These are phyloP conservation scores for Peromyscus polionotus DNA, from an alignment of 2,113 vertebrate species.

Conservation along the genomic window DNA sequence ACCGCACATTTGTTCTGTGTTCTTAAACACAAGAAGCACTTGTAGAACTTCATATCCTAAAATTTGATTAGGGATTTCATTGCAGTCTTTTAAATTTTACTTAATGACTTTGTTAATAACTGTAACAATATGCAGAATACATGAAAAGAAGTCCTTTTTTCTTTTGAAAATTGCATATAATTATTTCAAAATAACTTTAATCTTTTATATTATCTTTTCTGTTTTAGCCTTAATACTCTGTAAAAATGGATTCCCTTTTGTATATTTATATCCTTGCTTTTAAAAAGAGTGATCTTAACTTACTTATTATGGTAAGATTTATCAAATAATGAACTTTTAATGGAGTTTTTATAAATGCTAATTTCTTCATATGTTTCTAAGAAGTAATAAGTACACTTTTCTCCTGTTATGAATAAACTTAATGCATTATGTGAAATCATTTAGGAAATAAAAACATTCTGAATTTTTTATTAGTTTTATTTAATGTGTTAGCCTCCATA, in stretches of 20 bases:
- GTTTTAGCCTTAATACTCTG: not conserved
- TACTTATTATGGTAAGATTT: slow-evolving; percentile 58
- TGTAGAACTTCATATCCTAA: slow-evolving; percentile 33
- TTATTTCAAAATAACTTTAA: slow-evolving; percentile 61
- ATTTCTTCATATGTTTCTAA: slow-evolving; percentile 55
- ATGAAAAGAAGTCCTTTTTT: slow-evolving; percentile 36
- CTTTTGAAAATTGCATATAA: slow-evolving; percentile 56
- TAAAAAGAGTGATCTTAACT: slow-evolving; percentile 31
- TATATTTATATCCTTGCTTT: slow-evolving; percentile 26
- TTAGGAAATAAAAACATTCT: slow-evolving; percentile 50
- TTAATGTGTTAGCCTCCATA: slow-evolving; percentile 9
- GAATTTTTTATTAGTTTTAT: not conserved
- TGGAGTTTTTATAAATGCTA: slow-evolving; percentile 42
- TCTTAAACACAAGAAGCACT: slow-evolving; percentile 22
- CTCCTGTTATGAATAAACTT: not conserved
- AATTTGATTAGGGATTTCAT: slow-evolving; percentile 58
- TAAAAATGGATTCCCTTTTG: slow-evolving; percentile 35
- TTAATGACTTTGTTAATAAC: slow-evolving; percentile 60
- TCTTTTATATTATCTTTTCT: not conserved
- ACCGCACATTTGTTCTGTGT: not conserved
- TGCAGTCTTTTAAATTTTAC: slow-evolving; percentile 58
- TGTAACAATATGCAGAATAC: slow-evolving; percentile 21
- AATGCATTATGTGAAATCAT: slow-evolving; percentile 43
- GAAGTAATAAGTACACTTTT: slow-evolving; percentile 33
- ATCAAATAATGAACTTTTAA: slow-evolving; percentile 43